A percentile compares a stretch with the other conserved stretches of the same genome.
These are phyloP conservation scores for Myathropa florea DNA, from an alignment of 2,888 invertebrate genomes.

Conservation along the genomic window DNA sequence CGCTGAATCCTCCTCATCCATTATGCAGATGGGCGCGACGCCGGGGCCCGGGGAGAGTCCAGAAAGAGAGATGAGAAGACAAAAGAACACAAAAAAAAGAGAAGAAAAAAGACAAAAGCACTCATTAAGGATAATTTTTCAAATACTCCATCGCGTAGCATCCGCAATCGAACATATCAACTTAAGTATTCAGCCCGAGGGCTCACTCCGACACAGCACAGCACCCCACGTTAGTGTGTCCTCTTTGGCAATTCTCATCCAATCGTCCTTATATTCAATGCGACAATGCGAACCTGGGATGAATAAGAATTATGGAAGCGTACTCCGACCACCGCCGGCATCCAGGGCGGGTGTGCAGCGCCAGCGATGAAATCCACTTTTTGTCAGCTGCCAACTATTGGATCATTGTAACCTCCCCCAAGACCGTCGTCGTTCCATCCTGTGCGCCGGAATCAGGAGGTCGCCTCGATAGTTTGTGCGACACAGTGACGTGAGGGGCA, in stretches of 20 bases:
- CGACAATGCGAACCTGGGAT: slow-evolving; percentile 67
- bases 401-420: slow-evolving; percentile 13
- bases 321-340: slow-evolving; percentile 28
- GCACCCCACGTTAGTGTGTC: neutral
- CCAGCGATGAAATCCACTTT: slow-evolving; percentile 51
- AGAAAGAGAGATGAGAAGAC: neutral
- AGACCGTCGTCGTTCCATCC: neutral
- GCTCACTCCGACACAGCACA: slow-evolving; percentile 18
- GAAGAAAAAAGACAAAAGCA: slow-evolving; percentile 51
- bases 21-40: slow-evolving; percentile 60
- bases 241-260: slow-evolving; percentile 61
- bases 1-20: slow-evolving; percentile 46
- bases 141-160: slow-evolving; percentile 67
- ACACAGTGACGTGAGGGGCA: slow-evolving; percentile 35
- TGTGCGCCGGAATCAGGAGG: slow-evolving; percentile 11
- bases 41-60: neutral
- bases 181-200: slow-evolving; percentile 65
- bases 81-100: neutral
- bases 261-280: slow-evolving; percentile 65
- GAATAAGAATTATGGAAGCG: slow-evolving; percentile 70
- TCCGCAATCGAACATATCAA: slow-evolving; percentile 67
- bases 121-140: slow-evolving; percentile 71
- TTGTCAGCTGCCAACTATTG: slow-evolving; percentile 64
- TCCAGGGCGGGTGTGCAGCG: slow-evolving; percentile 6
- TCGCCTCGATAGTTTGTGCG: slow-evolving; percentile 43